A percentile compares a stretch with the other conserved stretches of the same genome.
phyloP scores from a whole-genome alignment of 2,113 vertebrate genomes.

The Eupsittula cactorum region DNA sequence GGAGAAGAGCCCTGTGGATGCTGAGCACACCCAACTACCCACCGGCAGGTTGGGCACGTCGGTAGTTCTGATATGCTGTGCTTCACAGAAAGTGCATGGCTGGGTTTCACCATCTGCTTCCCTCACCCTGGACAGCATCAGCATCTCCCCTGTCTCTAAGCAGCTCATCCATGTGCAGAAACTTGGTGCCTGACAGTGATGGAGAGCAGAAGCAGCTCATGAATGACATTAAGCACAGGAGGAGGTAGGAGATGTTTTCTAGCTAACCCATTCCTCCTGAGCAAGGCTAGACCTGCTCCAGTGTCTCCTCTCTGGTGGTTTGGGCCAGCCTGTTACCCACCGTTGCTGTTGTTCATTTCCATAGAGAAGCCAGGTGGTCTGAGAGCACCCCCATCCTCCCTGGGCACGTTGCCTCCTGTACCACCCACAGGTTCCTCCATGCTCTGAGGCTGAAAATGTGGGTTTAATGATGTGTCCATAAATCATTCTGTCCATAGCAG shows the following conservation, averaged over 20 bases:
- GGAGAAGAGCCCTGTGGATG: neutral
- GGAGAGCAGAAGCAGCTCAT: neutral
- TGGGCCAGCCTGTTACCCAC: neutral
- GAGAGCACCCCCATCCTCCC: neutral
- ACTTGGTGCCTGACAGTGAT: neutral
- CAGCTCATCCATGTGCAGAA: neutral
- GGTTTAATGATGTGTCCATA: neutral
- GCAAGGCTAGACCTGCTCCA: neutral
- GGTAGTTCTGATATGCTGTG: neutral
- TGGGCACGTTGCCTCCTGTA: neutral
- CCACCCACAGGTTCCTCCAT: neutral
- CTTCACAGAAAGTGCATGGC: neutral
- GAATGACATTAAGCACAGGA: accelerated
- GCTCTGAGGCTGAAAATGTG: neutral
- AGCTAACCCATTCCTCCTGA: neutral
- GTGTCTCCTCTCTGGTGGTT: neutral
- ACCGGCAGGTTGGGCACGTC: accelerated
- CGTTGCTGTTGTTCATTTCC: neutral
- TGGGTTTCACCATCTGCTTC: neutral
- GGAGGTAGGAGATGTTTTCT: neutral
- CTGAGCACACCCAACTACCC: accelerated
- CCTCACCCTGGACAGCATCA: accelerated
- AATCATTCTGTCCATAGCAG: neutral
- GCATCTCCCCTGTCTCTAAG: neutral
- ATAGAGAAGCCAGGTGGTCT: neutral